Evolutionary conservation across 2,888 invertebrate species (phyloP).

Genomic region (Lacanobia oleracea): DNA sequence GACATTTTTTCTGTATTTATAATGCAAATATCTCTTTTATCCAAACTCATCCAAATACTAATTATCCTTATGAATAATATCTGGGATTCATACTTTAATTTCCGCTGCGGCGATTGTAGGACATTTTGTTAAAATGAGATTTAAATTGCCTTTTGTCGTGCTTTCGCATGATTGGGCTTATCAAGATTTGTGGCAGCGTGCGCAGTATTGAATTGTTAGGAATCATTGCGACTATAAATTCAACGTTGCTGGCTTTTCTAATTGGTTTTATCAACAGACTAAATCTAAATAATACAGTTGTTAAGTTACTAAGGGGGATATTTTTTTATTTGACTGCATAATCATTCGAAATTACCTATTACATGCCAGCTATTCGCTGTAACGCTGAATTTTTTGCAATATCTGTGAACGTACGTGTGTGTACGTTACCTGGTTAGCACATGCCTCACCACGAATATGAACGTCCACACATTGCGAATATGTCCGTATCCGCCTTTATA

Average conservation of each 20-base stretch:
- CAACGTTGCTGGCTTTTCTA: slow-evolving; percentile 17
- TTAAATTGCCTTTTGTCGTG: slow-evolving; percentile 83
- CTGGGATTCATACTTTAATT: slow-evolving; percentile 79
- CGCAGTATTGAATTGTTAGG: slow-evolving; percentile 59
- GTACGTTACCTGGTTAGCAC: too few relatives aligned
- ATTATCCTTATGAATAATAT: slow-evolving; percentile 82
- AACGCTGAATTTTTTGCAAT: too few relatives aligned
- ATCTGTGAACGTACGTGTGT: too few relatives aligned
- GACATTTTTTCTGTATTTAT: slow-evolving; percentile 68
- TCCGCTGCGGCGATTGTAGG: slow-evolving; percentile 75
- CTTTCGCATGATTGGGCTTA: slow-evolving; percentile 75
- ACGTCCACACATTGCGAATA: too few relatives aligned
- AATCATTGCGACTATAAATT: slow-evolving; percentile 45
- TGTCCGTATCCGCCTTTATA: too few relatives aligned
- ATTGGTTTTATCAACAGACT: slow-evolving; percentile 32
- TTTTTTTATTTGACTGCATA: slow-evolving; percentile 7
- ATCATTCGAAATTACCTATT: neutral
- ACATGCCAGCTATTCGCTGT: neutral
- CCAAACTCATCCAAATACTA: slow-evolving; percentile 77
- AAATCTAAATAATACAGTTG: slow-evolving; percentile 45
- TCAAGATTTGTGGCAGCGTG: slow-evolving; percentile 69
- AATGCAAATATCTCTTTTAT: slow-evolving; percentile 78
- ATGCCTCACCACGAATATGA: too few relatives aligned
- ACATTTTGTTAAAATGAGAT: slow-evolving; percentile 76
- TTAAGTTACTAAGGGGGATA: neutral